A percentile compares a stretch with the other conserved stretches of the same genome.
Evolutionary conservation across 2,113 vertebrate genomes (phyloP).

Genomic region (Petroica traversi): DNA sequence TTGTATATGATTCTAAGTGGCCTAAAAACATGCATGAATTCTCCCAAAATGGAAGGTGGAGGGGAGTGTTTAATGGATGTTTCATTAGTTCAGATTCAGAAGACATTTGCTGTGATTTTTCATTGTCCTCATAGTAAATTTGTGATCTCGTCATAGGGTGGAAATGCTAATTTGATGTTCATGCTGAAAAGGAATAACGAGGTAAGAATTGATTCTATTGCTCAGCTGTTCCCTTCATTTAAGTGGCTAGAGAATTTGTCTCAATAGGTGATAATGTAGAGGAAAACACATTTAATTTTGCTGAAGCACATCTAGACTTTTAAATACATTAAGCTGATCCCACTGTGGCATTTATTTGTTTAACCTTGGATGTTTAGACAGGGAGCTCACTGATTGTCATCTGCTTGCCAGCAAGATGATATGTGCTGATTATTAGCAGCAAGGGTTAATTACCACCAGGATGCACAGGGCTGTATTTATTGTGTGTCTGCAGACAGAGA

Average conservation of each 20-base stretch:
- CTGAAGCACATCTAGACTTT: background rate
- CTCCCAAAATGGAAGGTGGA: background rate
- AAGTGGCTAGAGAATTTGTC: background rate
- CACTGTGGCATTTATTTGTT: constrained; percentile 34
- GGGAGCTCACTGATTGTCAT: constrained; percentile 48
- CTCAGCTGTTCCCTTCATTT: background rate
- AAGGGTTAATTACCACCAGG: constrained; percentile 62
- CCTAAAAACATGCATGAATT: background rate
- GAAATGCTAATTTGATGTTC: constrained; percentile 86
- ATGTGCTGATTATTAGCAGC: constrained; percentile 41
- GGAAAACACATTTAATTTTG: constrained; percentile 39
- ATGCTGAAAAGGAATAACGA: constrained; percentile 93
- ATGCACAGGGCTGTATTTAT: constrained; percentile 49
- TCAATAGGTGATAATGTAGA: constrained; percentile 35
- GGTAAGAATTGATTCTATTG: constrained; percentile 75
- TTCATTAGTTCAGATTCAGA: background rate
- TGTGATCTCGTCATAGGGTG: constrained; percentile 79
- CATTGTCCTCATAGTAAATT: constrained; percentile 49
- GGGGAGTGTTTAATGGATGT: background rate
- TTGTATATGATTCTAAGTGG: background rate
- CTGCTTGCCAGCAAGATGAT: constrained; percentile 48
- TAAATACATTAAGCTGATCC: constrained; percentile 43
- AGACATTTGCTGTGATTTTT: background rate
- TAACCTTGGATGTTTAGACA: constrained; percentile 49
- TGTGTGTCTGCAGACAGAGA: constrained; percentile 51